Evolutionary conservation across 1,140 invertebrate species (phyloP).

Genomic region (Vanessa tameamea): DNA sequence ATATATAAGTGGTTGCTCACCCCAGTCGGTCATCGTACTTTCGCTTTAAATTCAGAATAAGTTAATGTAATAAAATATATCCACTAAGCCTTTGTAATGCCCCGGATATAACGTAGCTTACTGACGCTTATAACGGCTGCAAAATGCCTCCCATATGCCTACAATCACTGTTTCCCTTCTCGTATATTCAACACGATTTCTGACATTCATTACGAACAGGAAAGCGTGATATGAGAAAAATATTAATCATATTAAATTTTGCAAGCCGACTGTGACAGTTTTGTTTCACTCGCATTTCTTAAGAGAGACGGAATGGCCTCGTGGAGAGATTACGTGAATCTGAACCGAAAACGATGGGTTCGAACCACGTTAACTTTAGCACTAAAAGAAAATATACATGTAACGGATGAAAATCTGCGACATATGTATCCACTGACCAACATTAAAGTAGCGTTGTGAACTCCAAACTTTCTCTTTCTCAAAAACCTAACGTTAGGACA

Average conservation of each 20-base stretch:
- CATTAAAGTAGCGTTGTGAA: too few relatives aligned
- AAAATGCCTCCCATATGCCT: slow-evolving; percentile 54
- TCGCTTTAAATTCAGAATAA: slow-evolving; percentile 54
- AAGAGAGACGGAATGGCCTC: too few relatives aligned
- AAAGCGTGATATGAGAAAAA: slow-evolving; percentile 37
- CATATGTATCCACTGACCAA: too few relatives aligned
- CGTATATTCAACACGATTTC: slow-evolving; percentile 39
- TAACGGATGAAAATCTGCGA: too few relatives aligned
- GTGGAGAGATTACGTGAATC: too few relatives aligned
- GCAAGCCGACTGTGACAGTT: slow-evolving; percentile 16
- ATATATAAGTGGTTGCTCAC: slow-evolving; percentile 36
- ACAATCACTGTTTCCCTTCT: slow-evolving; percentile 40
- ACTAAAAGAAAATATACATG: too few relatives aligned
- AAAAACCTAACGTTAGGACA: too few relatives aligned
- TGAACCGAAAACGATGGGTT: too few relatives aligned
- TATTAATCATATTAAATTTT: slow-evolving; percentile 35
- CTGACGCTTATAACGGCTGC: slow-evolving; percentile 59
- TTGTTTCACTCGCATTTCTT: not conserved
- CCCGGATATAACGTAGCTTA: slow-evolving; percentile 59
- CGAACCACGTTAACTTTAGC: too few relatives aligned
- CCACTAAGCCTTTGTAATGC: slow-evolving; percentile 56
- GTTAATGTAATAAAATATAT: slow-evolving; percentile 71
- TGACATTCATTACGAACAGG: slow-evolving; percentile 33
- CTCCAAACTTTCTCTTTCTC: too few relatives aligned
- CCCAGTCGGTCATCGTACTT: slow-evolving; percentile 46